Evolutionary conservation across 2,797 vertebrate species (phyloP), one percentile per base, ranked within the genome.

Genomic region (Falco berigora): DNA sequence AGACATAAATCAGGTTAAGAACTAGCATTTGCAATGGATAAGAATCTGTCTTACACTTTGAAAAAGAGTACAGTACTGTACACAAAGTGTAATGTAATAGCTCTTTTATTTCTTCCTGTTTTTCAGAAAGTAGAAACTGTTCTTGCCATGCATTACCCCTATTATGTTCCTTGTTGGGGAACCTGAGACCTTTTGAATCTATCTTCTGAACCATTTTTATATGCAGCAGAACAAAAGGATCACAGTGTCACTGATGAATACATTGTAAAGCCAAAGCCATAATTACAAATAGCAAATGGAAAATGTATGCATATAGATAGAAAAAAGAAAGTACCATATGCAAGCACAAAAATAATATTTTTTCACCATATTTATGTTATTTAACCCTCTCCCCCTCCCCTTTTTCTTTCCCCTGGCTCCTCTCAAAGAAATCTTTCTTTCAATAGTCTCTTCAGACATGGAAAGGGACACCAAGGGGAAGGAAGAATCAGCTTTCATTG

Each of bases 171-270:
- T 97, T 97, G 95, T 95, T 95, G 93, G 95, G 95, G 95, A 97
- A 97, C 94, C 94, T 94, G 94, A 97, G 96, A 97, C 96, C 96
- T 97, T 97, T 97, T 91, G 94, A 97, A 97, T 96, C 95, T 96
- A 94, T 96, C 95, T 95, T 97, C 92, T 94, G 92, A 97, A 66
- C 91, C 85, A 82, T 94, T 92, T 95, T 94, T 88, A 94, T 96
- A 77, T 81, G 82, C 84, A 64, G 66, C 73, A 94, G 95, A 97
- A 97, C 95, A 97, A 97, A 97, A 95, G 78, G 73, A 96, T 94
- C 62, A 86, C 89, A 67, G 74, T 92, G 93, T 97, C 96, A 94
- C 28, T 18, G 74, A 91, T 44, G 68, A 94, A 81, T 79, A 46
- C 30, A 44, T 46, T 79, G 81, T 69, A 76, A 85, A 72, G 87